Conservation (phyloP, 1,140 invertebrate species). For the Meloidogyne exigua region DNA sequence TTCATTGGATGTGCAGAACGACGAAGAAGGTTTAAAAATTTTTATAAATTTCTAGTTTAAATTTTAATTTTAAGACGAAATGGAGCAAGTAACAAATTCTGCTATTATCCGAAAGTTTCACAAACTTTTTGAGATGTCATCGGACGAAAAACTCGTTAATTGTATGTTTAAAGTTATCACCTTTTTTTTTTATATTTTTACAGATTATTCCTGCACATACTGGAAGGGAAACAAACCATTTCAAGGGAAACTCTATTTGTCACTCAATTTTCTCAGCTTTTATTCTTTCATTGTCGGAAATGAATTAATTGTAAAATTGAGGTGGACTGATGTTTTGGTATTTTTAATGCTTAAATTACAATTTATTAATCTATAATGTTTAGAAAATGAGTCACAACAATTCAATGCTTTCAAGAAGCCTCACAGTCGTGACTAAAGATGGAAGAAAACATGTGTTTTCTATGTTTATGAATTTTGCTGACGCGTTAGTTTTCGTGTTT, state of each 20-base stretch:
- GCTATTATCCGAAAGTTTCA: constrained; percentile 78
- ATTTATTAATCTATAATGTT: constrained; percentile 17
- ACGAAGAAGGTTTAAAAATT: not conserved
- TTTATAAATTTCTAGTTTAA: not conserved
- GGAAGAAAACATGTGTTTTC: constrained; percentile 71
- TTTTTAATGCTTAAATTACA: constrained; percentile 35
- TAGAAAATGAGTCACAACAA: constrained; percentile 64
- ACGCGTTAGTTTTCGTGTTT: constrained; percentile 69
- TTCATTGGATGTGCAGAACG: not conserved
- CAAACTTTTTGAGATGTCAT: constrained; percentile 82
- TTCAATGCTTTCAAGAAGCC: constrained; percentile 78
- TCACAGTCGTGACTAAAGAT: constrained; percentile 79
- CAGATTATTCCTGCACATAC: constrained; percentile 75
- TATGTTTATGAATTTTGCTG: constrained; percentile 81
- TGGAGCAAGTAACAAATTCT: constrained; percentile 72
- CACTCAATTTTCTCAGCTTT: constrained; percentile 90
- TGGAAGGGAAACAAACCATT: constrained; percentile 85
- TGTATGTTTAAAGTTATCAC: constrained; percentile 73
- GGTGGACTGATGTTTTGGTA: constrained; percentile 71
- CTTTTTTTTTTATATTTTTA: constrained; percentile 36
- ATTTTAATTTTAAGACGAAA: constrained; percentile 39
- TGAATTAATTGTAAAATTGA: constrained; percentile 81
- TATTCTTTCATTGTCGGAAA: constrained; percentile 88
- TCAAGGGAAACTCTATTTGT: constrained; percentile 93
- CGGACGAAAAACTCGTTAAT: constrained; percentile 91